Evolutionary conservation across 2,797 vertebrate genomes (phyloP), one percentile per base, ranked within the genome.

Genomic region (Fringilla coelebs): DNA sequence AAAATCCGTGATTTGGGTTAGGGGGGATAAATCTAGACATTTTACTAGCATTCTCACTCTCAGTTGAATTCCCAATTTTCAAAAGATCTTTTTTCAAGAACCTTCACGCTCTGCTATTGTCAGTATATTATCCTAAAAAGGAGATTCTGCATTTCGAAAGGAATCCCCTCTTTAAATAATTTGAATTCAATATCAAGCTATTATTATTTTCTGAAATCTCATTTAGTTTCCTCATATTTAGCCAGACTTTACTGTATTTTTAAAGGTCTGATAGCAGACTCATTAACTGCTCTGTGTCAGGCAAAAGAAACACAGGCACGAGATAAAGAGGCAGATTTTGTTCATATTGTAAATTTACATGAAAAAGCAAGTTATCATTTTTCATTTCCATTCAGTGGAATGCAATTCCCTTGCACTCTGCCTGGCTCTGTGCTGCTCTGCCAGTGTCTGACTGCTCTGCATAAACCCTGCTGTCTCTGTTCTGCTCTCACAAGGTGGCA

Each of bases 401-500:
- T 2, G 18, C 6, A 22, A 11, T 21, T 66, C 12, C 32, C 14
- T 52, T 38, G 32, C 45, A 3, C 32, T 77, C 52, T 87, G 77
- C 73, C 38, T 8, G 7, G 19, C 41, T 28, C 12, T 49, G 36
- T 10, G 63, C 46, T 34, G 40, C 49, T 40, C 45, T 40, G 49
- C 36, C 8, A 1, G 17, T 9, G 49, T 31, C 54, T 13, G 25
- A 1, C 25, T 25, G 17, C 3, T 4, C 17, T 22, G 31, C 17
- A 17, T 9, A 28, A 83, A 67, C 10, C 11, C n/a, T 2, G 22
- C 34, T 65, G 43, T 86, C 22, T 72, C 58, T 73, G 45, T 90
- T 80, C 13, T 90, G 85, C 40, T 75, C 73, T 92, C 96, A 72
- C 90, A 85, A 99, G 99, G 99, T 99, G 98, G 98, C 99, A 5